A percentile compares a stretch with the other conserved stretches of the same genome.
phyloP scores from a whole-genome alignment of 1,140 invertebrate genomes.

The Macrosteles quadrilineatus region DNA sequence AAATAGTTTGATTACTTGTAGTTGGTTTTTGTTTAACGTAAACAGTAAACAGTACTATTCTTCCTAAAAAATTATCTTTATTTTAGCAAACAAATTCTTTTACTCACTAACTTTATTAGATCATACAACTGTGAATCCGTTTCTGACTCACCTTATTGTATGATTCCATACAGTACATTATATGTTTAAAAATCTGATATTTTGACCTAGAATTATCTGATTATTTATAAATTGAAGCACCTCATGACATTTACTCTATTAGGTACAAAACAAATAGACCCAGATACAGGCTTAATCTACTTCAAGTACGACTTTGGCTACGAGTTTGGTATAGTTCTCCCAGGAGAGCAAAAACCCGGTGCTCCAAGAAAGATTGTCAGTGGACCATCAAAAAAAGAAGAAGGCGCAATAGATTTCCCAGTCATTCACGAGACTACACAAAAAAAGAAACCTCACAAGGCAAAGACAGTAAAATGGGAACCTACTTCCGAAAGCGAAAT shows the following conservation, averaged over 20 bases:
- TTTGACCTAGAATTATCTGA: too few species aligned
- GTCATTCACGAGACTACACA: constrained; percentile 59
- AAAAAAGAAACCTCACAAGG: constrained; percentile 50
- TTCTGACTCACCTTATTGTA: too few species aligned
- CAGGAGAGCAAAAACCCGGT: constrained; percentile 61
- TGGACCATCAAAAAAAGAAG: constrained; percentile 48
- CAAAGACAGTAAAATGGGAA: constrained; percentile 63
- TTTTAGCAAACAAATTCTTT: too few species aligned
- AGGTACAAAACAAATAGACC: constrained; percentile 77
- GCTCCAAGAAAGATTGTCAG: constrained; percentile 21
- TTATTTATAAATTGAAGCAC: too few species aligned
- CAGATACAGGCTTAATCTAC: constrained; percentile 74
- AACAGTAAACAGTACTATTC: too few species aligned
- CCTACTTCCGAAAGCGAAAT: constrained; percentile 64
- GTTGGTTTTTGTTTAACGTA: too few species aligned
- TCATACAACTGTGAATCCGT: too few species aligned
- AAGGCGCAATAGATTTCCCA: constrained; percentile 60
- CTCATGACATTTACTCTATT: constrained; percentile 17
- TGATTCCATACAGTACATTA: too few species aligned
- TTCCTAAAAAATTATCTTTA: too few species aligned
- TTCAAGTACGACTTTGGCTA: constrained; percentile 85
- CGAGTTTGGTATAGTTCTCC: constrained; percentile 73
- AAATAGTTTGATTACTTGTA: too few species aligned
- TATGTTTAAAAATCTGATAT: too few species aligned
- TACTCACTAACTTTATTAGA: too few species aligned